These are phyloP conservation scores for Darevskia mixta DNA, from an alignment of 2,797 vertebrate genomes.

Conservation along the genomic window DNA sequence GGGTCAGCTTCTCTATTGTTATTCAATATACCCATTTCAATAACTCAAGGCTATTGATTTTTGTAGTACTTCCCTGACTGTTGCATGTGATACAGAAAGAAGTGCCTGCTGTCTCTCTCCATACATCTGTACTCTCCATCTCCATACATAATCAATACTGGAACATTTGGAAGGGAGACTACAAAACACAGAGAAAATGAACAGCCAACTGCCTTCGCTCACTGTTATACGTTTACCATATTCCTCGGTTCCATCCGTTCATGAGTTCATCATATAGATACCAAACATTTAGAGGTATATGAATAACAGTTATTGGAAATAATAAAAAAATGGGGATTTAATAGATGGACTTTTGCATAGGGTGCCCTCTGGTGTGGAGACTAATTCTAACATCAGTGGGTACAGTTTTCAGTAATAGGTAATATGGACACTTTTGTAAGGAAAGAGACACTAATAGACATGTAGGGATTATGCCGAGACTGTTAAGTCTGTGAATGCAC, in stretches of 20 bases:
- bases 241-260: not conserved
- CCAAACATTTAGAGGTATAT: not conserved
- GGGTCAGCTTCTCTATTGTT: not conserved
- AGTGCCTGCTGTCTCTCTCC: not conserved
- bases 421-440: not conserved
- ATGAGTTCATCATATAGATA: not conserved
- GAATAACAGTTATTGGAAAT: not conserved
- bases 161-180: not conserved
- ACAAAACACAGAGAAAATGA: not conserved
- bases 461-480: not conserved
- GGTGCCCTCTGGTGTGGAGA: conserved; percentile 31
- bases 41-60: not conserved
- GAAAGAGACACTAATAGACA: not conserved
- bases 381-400: conserved; percentile 4
- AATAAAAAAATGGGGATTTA: conserved; percentile 1
- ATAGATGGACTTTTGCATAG: conserved; percentile 5
- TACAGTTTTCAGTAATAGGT: not conserved
- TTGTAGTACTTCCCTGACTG: not conserved
- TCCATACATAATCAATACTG: not conserved
- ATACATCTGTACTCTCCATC: not conserved
- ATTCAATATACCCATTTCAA: not conserved
- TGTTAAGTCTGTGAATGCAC: not conserved
- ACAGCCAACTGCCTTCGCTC: not conserved
- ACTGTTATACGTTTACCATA: not conserved
- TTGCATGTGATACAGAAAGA: not conserved